Conservation (phyloP, 1,140 invertebrate species). For the Drosophila nebulosa region DNA sequence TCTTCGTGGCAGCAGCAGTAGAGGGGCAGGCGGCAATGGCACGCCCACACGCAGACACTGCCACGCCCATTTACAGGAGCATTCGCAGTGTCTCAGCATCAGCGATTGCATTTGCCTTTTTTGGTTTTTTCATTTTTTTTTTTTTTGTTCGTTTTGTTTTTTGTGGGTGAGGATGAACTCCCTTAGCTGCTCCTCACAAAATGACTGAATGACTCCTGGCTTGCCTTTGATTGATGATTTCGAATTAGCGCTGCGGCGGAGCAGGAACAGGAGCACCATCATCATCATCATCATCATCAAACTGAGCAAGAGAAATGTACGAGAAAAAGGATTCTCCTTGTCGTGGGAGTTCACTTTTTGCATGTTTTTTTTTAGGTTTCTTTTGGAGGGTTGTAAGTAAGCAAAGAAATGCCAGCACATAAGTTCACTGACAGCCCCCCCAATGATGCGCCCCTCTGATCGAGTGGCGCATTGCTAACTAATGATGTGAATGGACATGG, state of each 20-base stretch:
- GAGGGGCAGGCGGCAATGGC: not conserved
- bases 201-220: constrained; percentile 53
- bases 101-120: constrained; percentile 68
- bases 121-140: too few relatives aligned
- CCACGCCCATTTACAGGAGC: constrained; percentile 49
- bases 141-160: too few relatives aligned
- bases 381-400: constrained; percentile 5
- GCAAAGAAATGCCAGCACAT: constrained; percentile 53
- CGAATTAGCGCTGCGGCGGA: constrained; percentile 67
- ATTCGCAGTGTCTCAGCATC: not conserved
- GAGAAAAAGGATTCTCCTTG: constrained; percentile 26
- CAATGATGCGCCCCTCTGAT: not conserved
- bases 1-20: not conserved
- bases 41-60: not conserved
- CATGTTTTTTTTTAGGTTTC: constrained; percentile 15
- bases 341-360: constrained; percentile 8
- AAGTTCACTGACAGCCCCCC: constrained; percentile 53
- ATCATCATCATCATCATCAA: constrained; percentile 16
- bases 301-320: constrained; percentile 26
- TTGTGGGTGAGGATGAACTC: constrained; percentile 31
- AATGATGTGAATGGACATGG: constrained; percentile 59
- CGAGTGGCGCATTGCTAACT: constrained; percentile 9
- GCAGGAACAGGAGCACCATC: constrained; percentile 41
- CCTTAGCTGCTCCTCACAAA: constrained; percentile 33
- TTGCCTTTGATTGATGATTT: constrained; percentile 66